phyloP scores from a whole-genome alignment of 2,888 invertebrate genomes.

The Drosophila ustulata region DNA sequence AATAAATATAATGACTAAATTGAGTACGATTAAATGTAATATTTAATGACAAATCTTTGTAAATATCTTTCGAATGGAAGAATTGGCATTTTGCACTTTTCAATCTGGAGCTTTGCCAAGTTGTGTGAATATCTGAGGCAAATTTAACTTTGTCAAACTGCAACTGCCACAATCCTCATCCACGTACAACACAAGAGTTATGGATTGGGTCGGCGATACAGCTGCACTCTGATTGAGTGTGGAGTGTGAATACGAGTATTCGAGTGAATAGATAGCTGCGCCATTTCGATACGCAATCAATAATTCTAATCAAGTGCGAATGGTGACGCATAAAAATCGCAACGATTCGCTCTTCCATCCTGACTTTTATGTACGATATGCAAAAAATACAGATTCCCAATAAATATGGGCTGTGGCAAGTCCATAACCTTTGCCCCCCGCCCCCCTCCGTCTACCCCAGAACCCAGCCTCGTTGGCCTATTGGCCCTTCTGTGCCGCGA shows the following conservation, averaged over 20 bases:
- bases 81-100: not conserved
- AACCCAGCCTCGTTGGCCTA: not conserved
- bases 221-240: slow-evolving; percentile 2
- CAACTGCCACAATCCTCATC: slow-evolving; percentile 14
- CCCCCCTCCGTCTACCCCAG: not conserved
- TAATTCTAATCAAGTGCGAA: slow-evolving; percentile 82
- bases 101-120: not conserved
- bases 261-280: slow-evolving; percentile 50
- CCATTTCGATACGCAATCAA: slow-evolving; percentile 73
- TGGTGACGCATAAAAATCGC: slow-evolving; percentile 75
- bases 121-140: not conserved
- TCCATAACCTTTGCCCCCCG: slow-evolving; percentile 12
- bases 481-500: slow-evolving; percentile 36
- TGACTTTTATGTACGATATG: slow-evolving; percentile 47
- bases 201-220: not conserved
- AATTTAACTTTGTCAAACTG: slow-evolving; percentile 18
- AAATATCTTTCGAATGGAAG: too few species aligned
- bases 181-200: not conserved
- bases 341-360: slow-evolving; percentile 50
- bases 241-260: slow-evolving; percentile 1
- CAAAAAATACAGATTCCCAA: slow-evolving; percentile 35
- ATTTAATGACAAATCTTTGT: too few species aligned
- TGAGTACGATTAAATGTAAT: too few species aligned
- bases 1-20: too few species aligned
- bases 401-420: slow-evolving; percentile 57